Percentiles rank a stretch among this genome's conserved stretches.
Conservation (phyloP, 2,113 vertebrate species). For the Leucosticte australis region DNA sequence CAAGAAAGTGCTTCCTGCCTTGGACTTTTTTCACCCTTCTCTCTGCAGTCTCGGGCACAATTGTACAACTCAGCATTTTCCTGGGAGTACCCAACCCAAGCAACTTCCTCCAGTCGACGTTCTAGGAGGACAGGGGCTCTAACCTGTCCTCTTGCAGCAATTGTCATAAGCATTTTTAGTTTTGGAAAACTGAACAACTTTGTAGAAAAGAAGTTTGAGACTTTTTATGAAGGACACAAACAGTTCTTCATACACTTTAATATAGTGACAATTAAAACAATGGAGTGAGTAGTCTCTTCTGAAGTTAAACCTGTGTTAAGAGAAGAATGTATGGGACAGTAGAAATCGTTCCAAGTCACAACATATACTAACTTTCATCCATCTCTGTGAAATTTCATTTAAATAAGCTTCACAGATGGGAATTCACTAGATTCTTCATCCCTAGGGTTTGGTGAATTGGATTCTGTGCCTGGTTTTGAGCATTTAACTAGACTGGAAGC, state of each 20-base stretch:
- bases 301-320: background rate
- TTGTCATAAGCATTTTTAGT: background rate
- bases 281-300: background rate
- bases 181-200: background rate
- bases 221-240: background rate
- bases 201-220: background rate
- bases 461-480: background rate
- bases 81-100: background rate
- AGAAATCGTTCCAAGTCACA: background rate
- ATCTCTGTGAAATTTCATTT: background rate
- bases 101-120: background rate
- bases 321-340: background rate
- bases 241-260: background rate
- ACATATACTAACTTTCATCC: background rate
- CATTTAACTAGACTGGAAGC: background rate
- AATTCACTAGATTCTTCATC: background rate
- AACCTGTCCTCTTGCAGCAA: background rate
- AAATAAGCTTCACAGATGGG: background rate
- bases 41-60: background rate
- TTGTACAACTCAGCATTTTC: background rate
- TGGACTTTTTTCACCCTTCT: background rate
- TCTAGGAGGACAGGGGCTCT: background rate
- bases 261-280: background rate
- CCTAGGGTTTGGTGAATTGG: background rate
- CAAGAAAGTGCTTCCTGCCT: background rate